A percentile compares a stretch with the other conserved stretches of the same genome.
phyloP scores from a whole-genome alignment of 2,113 vertebrate species.

The Lethenteron camtschaticum region DNA sequence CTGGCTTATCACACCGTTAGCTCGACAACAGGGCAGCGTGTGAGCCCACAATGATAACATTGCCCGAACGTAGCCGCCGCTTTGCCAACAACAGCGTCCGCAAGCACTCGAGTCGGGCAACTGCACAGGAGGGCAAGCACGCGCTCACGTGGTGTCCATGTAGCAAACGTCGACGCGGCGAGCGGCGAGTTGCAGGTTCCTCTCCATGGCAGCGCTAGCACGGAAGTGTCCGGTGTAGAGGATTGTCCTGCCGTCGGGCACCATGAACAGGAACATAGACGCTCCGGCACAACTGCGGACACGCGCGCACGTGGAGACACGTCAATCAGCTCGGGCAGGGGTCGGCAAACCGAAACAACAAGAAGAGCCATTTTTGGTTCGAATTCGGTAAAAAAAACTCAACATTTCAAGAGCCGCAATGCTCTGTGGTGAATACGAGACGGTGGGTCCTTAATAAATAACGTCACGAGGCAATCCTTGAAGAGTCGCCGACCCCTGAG shows the following conservation, averaged over 20 bases:
- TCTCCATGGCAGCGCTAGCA: not conserved
- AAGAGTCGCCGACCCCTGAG: no score
- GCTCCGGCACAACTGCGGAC: not conserved
- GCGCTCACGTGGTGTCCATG: not conserved
- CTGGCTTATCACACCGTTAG: no score
- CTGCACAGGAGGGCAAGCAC: no score
- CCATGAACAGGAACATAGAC: conserved; percentile 1
- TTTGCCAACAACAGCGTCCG: no score
- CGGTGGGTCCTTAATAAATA: not conserved
- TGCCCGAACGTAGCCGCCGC: no score
- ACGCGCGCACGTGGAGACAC: not conserved
- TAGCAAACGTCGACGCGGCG: not conserved
- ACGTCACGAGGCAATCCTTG: not conserved
- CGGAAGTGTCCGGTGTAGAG: conserved; percentile 3
- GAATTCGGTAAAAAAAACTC: not conserved
- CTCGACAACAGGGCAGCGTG: no score
- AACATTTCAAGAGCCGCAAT: not conserved
- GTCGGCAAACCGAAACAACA: not conserved
- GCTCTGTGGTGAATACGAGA: not conserved
- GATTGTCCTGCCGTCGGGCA: not conserved
- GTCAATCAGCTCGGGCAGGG: not conserved
- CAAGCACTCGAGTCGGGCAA: no score
- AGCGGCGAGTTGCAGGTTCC: not conserved
- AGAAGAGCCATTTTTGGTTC: not conserved
- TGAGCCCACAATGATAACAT: no score